Conservation (phyloP, 2,888 invertebrate species). For the Melangyna quadrimaculata region DNA sequence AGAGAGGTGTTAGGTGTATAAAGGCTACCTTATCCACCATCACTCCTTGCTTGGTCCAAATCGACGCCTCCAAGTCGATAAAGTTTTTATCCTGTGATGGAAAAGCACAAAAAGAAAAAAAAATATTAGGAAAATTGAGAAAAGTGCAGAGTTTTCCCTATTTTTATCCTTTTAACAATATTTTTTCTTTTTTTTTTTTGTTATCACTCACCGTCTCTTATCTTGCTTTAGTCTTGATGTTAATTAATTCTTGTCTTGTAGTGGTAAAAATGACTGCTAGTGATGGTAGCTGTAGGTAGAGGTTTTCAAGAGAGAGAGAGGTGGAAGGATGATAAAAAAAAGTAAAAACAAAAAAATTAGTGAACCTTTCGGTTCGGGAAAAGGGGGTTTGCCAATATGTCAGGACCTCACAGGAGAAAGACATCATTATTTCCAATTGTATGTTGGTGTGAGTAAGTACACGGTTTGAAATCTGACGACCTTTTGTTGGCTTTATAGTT, state of each 20-base stretch:
- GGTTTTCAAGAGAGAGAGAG: background rate
- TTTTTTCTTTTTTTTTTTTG: constrained; percentile 5
- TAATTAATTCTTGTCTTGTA: constrained; percentile 81
- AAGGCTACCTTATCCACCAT: constrained; percentile 28
- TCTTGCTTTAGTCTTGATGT: constrained; percentile 74
- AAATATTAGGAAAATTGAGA: constrained; percentile 4
- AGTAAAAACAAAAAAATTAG: constrained; percentile 29
- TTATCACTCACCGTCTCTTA: background rate
- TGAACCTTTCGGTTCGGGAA: constrained; percentile 54
- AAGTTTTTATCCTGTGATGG: constrained; percentile 50
- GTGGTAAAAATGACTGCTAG: constrained; percentile 65
- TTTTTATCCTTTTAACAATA: constrained; percentile 58
- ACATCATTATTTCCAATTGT: constrained; percentile 65
- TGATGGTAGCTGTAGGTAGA: constrained; percentile 18
- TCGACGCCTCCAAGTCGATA: constrained; percentile 68
- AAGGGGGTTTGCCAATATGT: constrained; percentile 57
- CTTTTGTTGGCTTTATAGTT: too few species aligned
- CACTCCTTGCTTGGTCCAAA: constrained; percentile 9
- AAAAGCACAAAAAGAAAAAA: constrained; percentile 9
- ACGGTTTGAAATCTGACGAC: background rate
- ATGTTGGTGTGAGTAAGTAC: constrained; percentile 7
- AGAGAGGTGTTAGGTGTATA: constrained; percentile 1
- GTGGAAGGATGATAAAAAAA: background rate
- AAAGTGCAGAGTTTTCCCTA: constrained; percentile 62
- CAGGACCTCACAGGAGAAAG: constrained; percentile 40